Conservation (phyloP, 2,888 invertebrate genomes). For the Tipula unca region DNA sequence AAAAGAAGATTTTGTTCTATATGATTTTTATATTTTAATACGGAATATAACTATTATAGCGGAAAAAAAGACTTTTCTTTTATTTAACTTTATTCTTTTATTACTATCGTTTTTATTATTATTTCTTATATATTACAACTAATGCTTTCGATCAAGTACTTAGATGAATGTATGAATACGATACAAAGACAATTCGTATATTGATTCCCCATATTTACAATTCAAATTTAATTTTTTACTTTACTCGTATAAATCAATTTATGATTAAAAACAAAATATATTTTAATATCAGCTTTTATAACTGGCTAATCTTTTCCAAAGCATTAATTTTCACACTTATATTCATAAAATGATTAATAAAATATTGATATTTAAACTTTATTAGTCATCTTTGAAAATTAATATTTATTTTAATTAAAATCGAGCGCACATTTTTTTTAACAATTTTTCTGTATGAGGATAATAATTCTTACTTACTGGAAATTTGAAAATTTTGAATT, state of each 20-base stretch:
- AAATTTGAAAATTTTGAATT: too few relatives aligned
- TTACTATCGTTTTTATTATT: neutral
- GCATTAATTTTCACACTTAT: too few relatives aligned
- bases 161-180: neutral
- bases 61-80: neutral
- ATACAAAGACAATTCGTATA: neutral
- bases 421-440: too few relatives aligned
- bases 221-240: neutral
- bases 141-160: neutral
- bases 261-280: too few relatives aligned
- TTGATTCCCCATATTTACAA: neutral
- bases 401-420: too few relatives aligned
- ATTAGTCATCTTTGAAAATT: too few relatives aligned
- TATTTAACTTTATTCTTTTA: neutral
- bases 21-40: neutral
- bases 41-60: neutral
- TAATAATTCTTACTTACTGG: too few relatives aligned
- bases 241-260: neutral
- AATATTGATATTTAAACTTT: too few relatives aligned
- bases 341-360: too few relatives aligned
- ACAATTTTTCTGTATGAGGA: too few relatives aligned
- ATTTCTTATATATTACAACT: neutral
- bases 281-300: too few relatives aligned
- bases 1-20: neutral
- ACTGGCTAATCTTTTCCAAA: too few relatives aligned